A percentile compares a stretch with the other conserved stretches of the same genome.
phyloP scores from a whole-genome alignment of 2,888 invertebrate species.

The Drosophila anomalata region DNA sequence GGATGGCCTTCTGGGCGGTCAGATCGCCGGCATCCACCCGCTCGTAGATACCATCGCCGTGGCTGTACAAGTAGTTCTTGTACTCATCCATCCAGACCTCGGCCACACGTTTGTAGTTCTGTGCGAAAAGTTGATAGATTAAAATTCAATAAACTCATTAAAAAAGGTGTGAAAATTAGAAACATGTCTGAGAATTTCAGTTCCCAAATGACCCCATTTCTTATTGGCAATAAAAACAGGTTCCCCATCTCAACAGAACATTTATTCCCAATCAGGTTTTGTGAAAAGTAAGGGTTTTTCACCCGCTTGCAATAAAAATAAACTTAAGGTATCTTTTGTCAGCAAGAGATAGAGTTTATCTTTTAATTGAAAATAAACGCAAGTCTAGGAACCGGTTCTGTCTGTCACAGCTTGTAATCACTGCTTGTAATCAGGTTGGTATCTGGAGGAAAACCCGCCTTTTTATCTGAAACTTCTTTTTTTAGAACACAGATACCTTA shows the following conservation, averaged over 20 bases:
- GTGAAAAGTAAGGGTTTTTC: not conserved
- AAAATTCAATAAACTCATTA: not conserved
- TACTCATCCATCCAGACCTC: conserved; percentile 99
- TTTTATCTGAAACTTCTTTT: too few species aligned
- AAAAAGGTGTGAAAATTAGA: not conserved
- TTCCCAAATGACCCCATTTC: not conserved
- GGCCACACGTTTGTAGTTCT: conserved; percentile 97
- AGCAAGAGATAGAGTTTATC: not conserved
- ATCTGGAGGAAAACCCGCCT: not conserved
- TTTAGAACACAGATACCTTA: too few species aligned
- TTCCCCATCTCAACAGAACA: not conserved
- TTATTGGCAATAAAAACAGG: not conserved
- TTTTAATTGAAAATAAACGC: not conserved
- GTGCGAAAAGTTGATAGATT: not conserved
- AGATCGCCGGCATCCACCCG: conserved; percentile 92
- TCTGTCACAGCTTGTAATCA: not conserved
- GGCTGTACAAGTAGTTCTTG: conserved; percentile 92
- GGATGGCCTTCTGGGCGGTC: conserved; percentile 89
- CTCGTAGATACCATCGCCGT: conserved; percentile 90
- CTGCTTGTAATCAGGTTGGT: not conserved
- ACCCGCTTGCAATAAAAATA: not conserved
- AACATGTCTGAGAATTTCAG: not conserved
- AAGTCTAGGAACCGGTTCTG: not conserved
- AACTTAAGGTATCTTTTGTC: not conserved
- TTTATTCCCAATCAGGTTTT: not conserved